A percentile compares a stretch with the other conserved stretches of the same genome.
phyloP scores from a whole-genome alignment of 2,113 vertebrate species.

The Poecilia latipinna region DNA sequence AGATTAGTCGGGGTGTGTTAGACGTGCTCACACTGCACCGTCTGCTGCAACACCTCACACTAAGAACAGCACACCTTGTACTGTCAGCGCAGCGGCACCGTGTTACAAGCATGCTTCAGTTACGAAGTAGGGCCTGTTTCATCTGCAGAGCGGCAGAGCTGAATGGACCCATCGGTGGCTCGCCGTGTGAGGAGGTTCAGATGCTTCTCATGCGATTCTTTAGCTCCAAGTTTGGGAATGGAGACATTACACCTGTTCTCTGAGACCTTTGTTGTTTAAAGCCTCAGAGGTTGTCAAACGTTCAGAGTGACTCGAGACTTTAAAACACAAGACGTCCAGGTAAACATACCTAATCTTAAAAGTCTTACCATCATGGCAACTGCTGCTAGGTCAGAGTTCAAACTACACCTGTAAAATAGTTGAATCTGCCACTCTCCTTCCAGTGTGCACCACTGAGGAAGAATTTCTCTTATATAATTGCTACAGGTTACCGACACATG shows the following conservation, averaged over 20 bases:
- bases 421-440: neutral
- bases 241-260: too few relatives aligned
- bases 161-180: neutral
- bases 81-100: neutral
- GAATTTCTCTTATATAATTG: neutral
- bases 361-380: neutral
- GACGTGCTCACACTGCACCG: conserved; percentile 33
- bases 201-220: neutral
- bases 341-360: neutral
- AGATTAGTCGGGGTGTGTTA: conserved; percentile 53
- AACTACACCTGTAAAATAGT: neutral
- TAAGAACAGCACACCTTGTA: conserved; percentile 41
- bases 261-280: neutral
- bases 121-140: neutral
- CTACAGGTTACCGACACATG: neutral
- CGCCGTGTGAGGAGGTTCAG: neutral
- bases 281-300: neutral
- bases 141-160: neutral
- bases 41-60: conserved; percentile 15
- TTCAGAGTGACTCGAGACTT: neutral
- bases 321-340: neutral
- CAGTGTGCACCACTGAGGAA: neutral
- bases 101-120: neutral
- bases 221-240: neutral
- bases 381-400: neutral